A percentile compares a stretch with the other conserved stretches of the same genome.
Conservation (phyloP, 2,888 invertebrate species). For the Busseola fusca region DNA sequence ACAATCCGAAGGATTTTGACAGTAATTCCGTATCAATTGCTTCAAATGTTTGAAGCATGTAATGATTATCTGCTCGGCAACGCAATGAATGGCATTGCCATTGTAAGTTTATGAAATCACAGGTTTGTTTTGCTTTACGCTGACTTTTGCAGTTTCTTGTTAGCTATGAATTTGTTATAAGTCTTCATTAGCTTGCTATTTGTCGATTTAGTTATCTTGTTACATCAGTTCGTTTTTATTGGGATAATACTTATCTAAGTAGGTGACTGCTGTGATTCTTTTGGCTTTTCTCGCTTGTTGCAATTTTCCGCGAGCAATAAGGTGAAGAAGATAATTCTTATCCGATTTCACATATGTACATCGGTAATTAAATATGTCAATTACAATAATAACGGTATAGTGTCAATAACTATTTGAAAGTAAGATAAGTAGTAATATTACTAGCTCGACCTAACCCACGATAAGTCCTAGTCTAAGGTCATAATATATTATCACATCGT, state of each 20-base stretch:
- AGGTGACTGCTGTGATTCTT: background rate
- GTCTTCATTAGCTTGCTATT: background rate
- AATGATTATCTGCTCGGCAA: too few relatives aligned
- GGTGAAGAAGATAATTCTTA: background rate
- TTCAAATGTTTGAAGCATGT: background rate
- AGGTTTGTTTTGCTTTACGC: background rate
- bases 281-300: too few relatives aligned
- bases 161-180: too few relatives aligned
- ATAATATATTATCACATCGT: background rate
- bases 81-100: background rate
- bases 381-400: background rate
- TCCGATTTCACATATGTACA: background rate
- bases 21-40: background rate
- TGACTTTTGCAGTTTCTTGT: background rate
- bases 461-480: conserved; percentile 16
- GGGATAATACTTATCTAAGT: background rate
- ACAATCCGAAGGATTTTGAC: background rate
- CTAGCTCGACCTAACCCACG: conserved; percentile 39
- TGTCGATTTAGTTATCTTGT: background rate
- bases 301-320: background rate
- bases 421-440: conserved; percentile 22
- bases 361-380: background rate
- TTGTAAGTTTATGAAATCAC: background rate
- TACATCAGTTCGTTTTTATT: background rate
- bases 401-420: conserved; percentile 20